A percentile compares a stretch with the other conserved stretches of the same genome.
phyloP scores from a whole-genome alignment of 2,113 vertebrate genomes.

The Centropus unirufus region DNA sequence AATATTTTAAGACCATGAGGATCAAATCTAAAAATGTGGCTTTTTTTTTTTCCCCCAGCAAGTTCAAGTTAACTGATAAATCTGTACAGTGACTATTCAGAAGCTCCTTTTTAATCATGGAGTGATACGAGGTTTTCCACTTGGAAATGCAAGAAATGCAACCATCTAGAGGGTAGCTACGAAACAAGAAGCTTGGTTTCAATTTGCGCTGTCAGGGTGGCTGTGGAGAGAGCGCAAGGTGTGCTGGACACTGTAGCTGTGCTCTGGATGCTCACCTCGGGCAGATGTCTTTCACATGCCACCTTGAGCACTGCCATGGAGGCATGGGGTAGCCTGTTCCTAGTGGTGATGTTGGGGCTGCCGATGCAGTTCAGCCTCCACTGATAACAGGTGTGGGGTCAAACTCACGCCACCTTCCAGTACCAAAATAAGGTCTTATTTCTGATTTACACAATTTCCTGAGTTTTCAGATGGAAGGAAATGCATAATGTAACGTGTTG shows the following conservation, averaged over 20 bases:
- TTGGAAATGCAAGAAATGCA: background rate
- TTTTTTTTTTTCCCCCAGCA: background rate
- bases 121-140: background rate
- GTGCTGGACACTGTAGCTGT: conserved; percentile 37
- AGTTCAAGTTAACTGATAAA: conserved; percentile 51
- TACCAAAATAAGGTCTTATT: conserved; percentile 26
- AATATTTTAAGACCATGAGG: conserved; percentile 80
- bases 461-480: background rate
- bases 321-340: conserved; percentile 11
- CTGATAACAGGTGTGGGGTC: conserved; percentile 68
- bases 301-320: conserved; percentile 70
- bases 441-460: background rate
- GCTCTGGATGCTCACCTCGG: conserved; percentile 81
- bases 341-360: background rate
- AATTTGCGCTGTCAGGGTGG: background rate
- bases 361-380: conserved; percentile 62
- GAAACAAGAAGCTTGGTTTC: background rate
- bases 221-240: background rate
- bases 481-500: background rate
- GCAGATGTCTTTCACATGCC: conserved; percentile 68
- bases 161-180: background rate
- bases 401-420: background rate
- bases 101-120: background rate
- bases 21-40: conserved; percentile 66
- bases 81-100: background rate